Percentiles rank a stretch among this genome's conserved stretches.
These are phyloP conservation scores for Batillaria attramentaria DNA, from an alignment of 1,140 invertebrate species.

Conservation along the genomic window DNA sequence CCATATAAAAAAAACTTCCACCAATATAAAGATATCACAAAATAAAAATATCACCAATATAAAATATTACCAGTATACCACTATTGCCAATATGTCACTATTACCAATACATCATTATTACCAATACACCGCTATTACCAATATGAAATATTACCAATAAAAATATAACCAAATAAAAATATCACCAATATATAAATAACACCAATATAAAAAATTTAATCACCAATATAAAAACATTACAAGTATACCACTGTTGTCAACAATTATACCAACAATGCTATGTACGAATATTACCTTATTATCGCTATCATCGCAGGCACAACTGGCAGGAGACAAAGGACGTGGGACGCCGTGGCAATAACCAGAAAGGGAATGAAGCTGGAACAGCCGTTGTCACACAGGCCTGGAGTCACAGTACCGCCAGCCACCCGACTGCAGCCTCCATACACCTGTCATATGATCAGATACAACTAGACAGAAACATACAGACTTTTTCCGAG, in stretches of 20 bases:
- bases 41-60: background rate
- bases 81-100: background rate
- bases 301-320: background rate
- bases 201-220: background rate
- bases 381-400: background rate
- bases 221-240: background rate
- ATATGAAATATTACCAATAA: background rate
- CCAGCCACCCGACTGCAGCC: background rate
- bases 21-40: background rate
- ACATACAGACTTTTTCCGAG: background rate
- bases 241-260: background rate
- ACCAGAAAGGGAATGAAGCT: background rate
- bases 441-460: conserved; percentile 6
- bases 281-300: background rate
- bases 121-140: background rate
- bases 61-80: too few relatives aligned
- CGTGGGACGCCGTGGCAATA: background rate
- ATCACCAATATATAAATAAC: background rate
- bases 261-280: background rate
- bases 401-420: background rate
- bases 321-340: background rate
- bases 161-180: background rate
- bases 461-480: background rate
- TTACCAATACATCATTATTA: background rate
- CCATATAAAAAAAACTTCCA: background rate